Evolutionary conservation across 2,113 vertebrate genomes (phyloP), one percentile per base, ranked within the genome.

Genomic region (Oplegnathus fasciatus): DNA sequence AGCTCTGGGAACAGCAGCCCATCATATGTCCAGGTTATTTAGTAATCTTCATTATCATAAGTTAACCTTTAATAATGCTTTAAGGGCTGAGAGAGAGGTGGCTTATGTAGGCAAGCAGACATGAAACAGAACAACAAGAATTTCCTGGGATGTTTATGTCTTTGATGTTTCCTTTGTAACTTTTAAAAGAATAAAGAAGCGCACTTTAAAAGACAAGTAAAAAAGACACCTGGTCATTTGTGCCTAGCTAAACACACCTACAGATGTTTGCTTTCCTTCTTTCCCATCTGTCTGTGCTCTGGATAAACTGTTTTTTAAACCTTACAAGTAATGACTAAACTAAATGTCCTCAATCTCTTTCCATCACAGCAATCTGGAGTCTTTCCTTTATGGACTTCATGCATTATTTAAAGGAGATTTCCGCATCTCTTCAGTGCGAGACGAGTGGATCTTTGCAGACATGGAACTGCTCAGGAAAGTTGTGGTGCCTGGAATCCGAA

Each of bases 361-460:
- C 48, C 68, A 14, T 66, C 73, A 86, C 94, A 99, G 98, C 94
- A 99, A 99, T 84, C 95, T 99, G 94, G 98, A 99, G 94, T 99
- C 98, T 7, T 99, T 99, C 93, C 95, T 99, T 75, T 99, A 99
- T 37, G 98, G 98, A 60, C 95, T 99, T 13, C 98, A 99, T 88
- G 98, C 98, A 68, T 94, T 99, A 9, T 99, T 99, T 92, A 99
- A 99, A 89, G 98, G 98, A 86, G 98, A 99, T 91, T 99, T 99
- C 89, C 98, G 98, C 83, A 99, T 99, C 91, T 99, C 98, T 42
- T 99, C 98, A 9, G 96, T 98, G 65, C 94, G 98, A 87, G 98
- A 99, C 9, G 98, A 99, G 89, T 99, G 98, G 98, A 98, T 99
- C 92, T 99, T 99, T 86, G 97, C 98, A 24, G 98, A 99, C 92